Evolutionary conservation across 2,113 vertebrate genomes (phyloP).

Genomic region (Peromyscus polionotus): DNA sequence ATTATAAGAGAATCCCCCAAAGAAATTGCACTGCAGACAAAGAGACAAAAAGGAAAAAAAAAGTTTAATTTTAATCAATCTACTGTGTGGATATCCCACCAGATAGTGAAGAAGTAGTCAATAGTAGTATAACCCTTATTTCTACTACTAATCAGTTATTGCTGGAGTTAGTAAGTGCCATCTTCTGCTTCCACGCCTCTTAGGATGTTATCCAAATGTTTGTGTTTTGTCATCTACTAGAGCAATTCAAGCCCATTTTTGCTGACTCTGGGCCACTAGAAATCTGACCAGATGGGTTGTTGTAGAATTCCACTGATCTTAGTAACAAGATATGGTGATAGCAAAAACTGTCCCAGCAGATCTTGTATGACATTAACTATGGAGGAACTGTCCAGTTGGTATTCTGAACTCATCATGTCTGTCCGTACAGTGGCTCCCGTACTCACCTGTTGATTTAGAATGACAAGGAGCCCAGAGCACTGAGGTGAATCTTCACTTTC

Average conservation of each 20-base stretch:
- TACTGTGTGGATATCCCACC: background rate
- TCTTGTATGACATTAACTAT: background rate
- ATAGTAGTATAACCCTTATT: background rate
- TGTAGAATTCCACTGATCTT: background rate
- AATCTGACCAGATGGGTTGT: background rate
- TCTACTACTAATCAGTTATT: background rate
- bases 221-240: too few species aligned
- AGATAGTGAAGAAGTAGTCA: background rate
- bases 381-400: background rate
- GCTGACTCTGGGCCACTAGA: background rate
- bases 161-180: background rate
- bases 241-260: background rate
- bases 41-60: background rate
- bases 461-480: background rate
- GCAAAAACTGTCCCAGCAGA: background rate
- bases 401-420: background rate
- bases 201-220: background rate
- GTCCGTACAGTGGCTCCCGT: background rate
- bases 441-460: background rate
- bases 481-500: too few species aligned
- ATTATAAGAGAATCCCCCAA: background rate
- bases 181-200: background rate
- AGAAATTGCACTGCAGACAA: background rate
- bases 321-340: background rate
- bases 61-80: background rate